Evolutionary conservation across 2,888 invertebrate genomes (phyloP), one percentile per base, ranked within the genome.

Genomic region (Calliopum simillimum): DNA sequence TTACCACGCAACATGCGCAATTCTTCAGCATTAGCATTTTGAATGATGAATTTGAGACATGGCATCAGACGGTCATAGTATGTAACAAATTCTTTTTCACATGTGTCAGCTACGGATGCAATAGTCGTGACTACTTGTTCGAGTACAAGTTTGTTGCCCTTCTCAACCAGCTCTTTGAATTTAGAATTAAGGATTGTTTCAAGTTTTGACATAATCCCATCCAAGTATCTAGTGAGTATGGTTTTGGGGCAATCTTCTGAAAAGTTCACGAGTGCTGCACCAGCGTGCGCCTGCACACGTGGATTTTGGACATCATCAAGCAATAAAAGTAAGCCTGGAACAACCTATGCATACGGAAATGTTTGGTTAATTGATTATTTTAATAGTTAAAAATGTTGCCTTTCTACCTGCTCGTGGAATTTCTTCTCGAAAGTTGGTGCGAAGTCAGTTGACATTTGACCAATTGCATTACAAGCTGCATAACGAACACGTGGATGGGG

Each of bases 401-500:
- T n/a, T 2, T 73, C 70, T 12, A 79, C 80, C 87, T 93, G 94
- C 77, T 93, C 94, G 84, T 99, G 99, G 88, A 97, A 99, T 86
- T 98, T 98, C 88, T 98, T 99, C 86, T 99, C 97, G 79, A 99
- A 97, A 13, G 90, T 88, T 2, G 98, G 98, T 3, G 97, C 97
- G 87, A 99, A 99, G 87, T 99, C 99, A 0, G 98, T 96, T 0
- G 98, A 95, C 96, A 99, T 97, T 87, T 99, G 99, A 11, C 99
- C 99, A 56, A 99, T 91, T 21, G 99, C 98, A 87, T 99, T 99
- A 84, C 99, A 99, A 21, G 98, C 96, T 4, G 99, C 99, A 84
- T 98, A 98, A 70, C 99, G 84, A 3, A 86, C 86, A 61, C 86
- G 82, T 4, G 87, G 86, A 81, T 86, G 84, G 13, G 93, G 91